Percentiles rank a stretch among this genome's conserved stretches.
These are phyloP conservation scores for Uloborus plumipes DNA, from an alignment of 2,888 invertebrate genomes.

Conservation along the genomic window DNA sequence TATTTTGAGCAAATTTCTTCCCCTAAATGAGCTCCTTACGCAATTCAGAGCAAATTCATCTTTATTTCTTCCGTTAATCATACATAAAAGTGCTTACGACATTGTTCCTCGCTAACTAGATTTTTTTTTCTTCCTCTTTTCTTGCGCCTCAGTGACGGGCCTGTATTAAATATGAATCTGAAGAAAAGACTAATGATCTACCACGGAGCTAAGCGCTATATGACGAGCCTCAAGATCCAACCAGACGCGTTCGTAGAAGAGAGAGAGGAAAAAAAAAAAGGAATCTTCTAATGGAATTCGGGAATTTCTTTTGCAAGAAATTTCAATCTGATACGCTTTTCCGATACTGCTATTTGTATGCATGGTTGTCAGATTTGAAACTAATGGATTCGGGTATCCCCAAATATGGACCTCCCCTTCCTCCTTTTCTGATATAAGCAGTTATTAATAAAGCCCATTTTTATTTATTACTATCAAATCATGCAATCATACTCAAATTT, in stretches of 20 bases:
- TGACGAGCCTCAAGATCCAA: constrained; percentile 46
- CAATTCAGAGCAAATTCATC: too few relatives aligned
- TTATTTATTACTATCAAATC: too few relatives aligned
- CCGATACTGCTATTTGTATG: constrained; percentile 8
- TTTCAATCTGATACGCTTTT: constrained; percentile 5
- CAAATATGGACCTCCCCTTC: too few relatives aligned
- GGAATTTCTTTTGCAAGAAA: constrained; percentile 28
- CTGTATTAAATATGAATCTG: constrained; percentile 61
- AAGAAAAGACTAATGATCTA: constrained; percentile 62
- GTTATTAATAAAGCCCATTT: too few relatives aligned
- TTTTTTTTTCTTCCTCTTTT: background rate
- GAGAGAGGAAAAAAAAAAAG: constrained; percentile 2
- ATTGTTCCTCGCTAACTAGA: constrained; percentile 3
- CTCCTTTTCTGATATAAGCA: too few relatives aligned
- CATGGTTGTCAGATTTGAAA: background rate
- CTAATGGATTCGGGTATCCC: too few relatives aligned
- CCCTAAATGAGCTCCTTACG: too few relatives aligned
- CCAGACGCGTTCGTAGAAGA: background rate
- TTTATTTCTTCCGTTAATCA: too few relatives aligned
- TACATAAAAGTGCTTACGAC: background rate
- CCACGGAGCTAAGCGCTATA: constrained; percentile 55
- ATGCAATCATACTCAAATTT: too few relatives aligned
- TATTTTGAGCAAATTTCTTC: too few relatives aligned
- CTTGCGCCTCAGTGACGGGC: constrained; percentile 47
- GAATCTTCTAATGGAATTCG: constrained; percentile 21